Base-by-base conservation (phyloP, 2,888 invertebrate species). In the Drosophila demipolita region DNA sequence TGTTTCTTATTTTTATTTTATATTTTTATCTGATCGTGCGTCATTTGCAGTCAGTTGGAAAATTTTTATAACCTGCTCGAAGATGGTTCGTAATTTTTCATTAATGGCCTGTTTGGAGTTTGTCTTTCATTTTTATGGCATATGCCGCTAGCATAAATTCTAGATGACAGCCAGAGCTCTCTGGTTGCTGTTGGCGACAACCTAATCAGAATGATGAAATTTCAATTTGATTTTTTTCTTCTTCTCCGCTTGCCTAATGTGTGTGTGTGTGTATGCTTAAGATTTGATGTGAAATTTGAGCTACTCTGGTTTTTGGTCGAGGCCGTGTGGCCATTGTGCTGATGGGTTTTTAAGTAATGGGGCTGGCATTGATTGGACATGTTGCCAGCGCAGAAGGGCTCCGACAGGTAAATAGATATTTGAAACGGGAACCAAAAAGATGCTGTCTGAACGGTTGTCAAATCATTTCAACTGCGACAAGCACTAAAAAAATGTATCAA, bases 191-290 rank as follows among this genome's bases (percentile, higher is more conserved):
- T 42, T 65, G 80, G 73, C 83, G 78, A 67, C 81, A 66, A 67
- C 57, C 85, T 73, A 85, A 85, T 85, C 77, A 89, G 78, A 75
- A 82, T 87, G 86, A 89, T 89, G 88, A 85, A 85, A 87, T 87
- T 85, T 85, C 75, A 77, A 82, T 82, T 78, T 66, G 26, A 55
- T 63, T 59, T 42, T 49, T 61, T 29, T 49, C 35, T 45, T 71
- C 49, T 50, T 38, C 55, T 35, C 26, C 26, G 52, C 53, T 53
- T 50, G 62, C 50, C 73, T 80, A 70, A 68, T 78, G 74, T 78
- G 63, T 62, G 57, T 59, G 40, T 59, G 29, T 55, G 50, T 63
- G 42, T 42, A 20, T 42, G 20, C 38, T 6, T 55, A 9, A 69
- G 26, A 54, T 75, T 60, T 63, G 50, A 57, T 69, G 55, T 75